Evolutionary conservation across 2,888 invertebrate genomes (phyloP).

Genomic region (Linyphia triangularis): DNA sequence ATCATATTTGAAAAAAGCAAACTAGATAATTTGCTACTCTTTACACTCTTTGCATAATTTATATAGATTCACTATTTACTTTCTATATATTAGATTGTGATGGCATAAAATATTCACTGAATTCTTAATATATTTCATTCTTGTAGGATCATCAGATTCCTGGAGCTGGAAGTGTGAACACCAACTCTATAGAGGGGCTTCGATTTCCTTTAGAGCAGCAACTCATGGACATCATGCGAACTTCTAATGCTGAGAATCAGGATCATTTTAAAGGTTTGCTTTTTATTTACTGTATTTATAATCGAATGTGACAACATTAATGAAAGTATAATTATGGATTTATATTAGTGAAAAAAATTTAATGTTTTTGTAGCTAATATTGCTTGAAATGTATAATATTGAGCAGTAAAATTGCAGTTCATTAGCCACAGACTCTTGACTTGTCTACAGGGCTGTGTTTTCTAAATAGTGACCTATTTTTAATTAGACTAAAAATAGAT

Average conservation of each 20-base stretch:
- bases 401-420: too few species aligned
- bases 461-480: too few species aligned
- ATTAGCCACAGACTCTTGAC: too few species aligned
- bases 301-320: too few species aligned
- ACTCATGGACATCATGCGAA: conserved; percentile 76
- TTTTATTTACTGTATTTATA: background rate
- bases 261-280: conserved; percentile 74
- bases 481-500: too few species aligned
- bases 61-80: too few species aligned
- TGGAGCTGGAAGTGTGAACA: conserved; percentile 58
- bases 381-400: background rate
- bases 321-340: background rate
- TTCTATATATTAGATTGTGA: too few species aligned
- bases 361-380: background rate
- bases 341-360: background rate
- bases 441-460: too few species aligned
- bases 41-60: too few species aligned
- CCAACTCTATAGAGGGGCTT: conserved; percentile 75
- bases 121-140: background rate
- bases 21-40: too few species aligned
- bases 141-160: conserved; percentile 73
- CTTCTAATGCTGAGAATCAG: conserved; percentile 69
- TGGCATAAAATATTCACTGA: too few species aligned
- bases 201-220: conserved; percentile 76
- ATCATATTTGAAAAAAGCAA: too few species aligned